Evolutionary conservation across 2,113 vertebrate species (phyloP), one percentile per base, ranked within the genome.

Genomic region (Campylomormyrus numenius): DNA sequence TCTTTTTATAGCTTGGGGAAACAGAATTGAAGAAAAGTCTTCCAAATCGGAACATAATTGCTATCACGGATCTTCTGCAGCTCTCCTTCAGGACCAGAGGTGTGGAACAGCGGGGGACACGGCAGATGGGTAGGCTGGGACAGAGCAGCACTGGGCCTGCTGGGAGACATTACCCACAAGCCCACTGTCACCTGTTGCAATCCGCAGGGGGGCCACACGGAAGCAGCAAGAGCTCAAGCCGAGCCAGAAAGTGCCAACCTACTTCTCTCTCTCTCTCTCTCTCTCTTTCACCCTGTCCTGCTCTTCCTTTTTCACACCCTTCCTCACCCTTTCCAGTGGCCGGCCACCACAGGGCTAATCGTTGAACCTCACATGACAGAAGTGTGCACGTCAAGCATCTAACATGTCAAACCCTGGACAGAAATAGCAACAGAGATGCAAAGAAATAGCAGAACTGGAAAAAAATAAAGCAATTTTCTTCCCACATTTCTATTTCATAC

Each of bases 291-390:
- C 83, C 53, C 56, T 66, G 9, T 24, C 11, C 77, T n/a, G 8
- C 46, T 83, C 21, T 15, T 53, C 70, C 15, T 27, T 52, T 48
- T 19, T 53, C 66, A 31, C 27, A 1, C 48, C 66, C 58, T 53
- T 90, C 52, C 17, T 85, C 90, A 80, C 77, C 84, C 91, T 91
- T 90, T 91, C 92, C 90, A 85, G 62, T n/a, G 89, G 88, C 92
- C 91, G 89, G 92, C 92, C 91, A 52, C 88, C 93, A 90, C 91
- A 93, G 92, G 5, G 94, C 93, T 95, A 86, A 50, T 86, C 49
- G n/a, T 31, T 5, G 6, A 53, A n/a, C 50, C 35, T 87, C 13
- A 87, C 27, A 50, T 87, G 49, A 35, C 48, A 56, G n/a, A 27
- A 53, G 19, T 21, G 1, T 8, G 35, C 49, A 87, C 15, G n/a